Conservation (phyloP, 2,888 invertebrate species). For the Cancer borealis region DNA sequence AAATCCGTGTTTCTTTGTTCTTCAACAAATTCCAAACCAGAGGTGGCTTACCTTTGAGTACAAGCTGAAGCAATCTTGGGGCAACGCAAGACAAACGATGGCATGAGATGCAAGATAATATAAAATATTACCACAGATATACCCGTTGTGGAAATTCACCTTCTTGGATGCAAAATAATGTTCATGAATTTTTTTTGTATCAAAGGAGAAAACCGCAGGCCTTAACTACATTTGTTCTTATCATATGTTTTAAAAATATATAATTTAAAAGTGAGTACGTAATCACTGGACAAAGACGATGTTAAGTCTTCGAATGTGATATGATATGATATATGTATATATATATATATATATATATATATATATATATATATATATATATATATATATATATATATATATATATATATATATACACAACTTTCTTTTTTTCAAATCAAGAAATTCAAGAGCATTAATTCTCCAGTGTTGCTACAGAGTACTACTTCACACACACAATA, state of each 20-base stretch:
- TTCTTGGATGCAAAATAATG: neutral
- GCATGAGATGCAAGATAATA: constrained; percentile 4
- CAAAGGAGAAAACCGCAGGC: neutral
- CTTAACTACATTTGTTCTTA: neutral
- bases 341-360: constrained; percentile 1
- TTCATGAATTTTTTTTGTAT: neutral
- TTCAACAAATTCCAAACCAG: neutral
- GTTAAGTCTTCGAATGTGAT: neutral
- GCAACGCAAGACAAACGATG: neutral
- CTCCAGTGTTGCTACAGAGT: no score
- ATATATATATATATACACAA: no score
- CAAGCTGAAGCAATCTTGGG: neutral
- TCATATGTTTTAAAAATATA: neutral
- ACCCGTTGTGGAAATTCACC: neutral
- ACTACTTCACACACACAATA: no score
- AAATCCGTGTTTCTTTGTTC: neutral
- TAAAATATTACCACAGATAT: neutral
- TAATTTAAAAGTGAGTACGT: neutral
- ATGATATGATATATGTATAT: neutral
- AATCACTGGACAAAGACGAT: neutral
- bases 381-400: neutral
- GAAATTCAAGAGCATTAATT: no score
- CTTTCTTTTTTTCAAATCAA: no score
- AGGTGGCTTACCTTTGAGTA: neutral
- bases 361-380: neutral